Evolutionary conservation across 2,113 vertebrate genomes (phyloP).

Genomic region (Manacus vitellinus): DNA sequence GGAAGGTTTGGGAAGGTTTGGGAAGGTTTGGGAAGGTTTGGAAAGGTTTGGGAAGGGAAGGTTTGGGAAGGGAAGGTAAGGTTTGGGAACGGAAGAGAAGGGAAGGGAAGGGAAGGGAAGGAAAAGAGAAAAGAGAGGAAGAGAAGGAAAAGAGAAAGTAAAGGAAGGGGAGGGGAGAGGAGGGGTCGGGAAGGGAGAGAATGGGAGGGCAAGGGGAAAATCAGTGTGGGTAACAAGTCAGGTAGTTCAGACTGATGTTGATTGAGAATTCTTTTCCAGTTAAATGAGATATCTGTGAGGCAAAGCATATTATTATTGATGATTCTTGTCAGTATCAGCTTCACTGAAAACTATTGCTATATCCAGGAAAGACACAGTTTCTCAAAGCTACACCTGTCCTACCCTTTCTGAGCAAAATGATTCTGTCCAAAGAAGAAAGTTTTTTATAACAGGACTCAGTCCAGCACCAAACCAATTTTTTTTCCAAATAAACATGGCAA

Average conservation of each 20-base stretch:
- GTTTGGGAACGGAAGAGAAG: neutral
- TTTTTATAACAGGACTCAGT: neutral
- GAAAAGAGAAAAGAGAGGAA: neutral
- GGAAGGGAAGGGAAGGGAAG: neutral
- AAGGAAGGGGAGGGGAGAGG: neutral
- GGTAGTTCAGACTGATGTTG: too few species aligned
- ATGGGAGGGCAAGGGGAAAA: neutral
- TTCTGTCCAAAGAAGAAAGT: neutral
- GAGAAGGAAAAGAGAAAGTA: too few species aligned
- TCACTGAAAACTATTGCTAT: neutral
- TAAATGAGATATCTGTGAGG: neutral
- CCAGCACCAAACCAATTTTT: neutral
- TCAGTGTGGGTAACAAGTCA: too few species aligned
- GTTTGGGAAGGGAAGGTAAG: neutral
- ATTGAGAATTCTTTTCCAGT: too few species aligned
- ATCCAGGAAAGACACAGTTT: neutral
- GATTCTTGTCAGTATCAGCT: neutral
- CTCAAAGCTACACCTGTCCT: neutral
- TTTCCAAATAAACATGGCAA: accelerated
- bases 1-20: too few species aligned
- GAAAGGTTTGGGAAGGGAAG: neutral
- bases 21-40: too few species aligned
- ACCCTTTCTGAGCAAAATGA: neutral
- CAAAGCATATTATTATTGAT: neutral
- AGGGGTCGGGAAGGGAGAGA: neutral